Conservation (phyloP, 2,797 vertebrate species). For the Natrix natrix region DNA sequence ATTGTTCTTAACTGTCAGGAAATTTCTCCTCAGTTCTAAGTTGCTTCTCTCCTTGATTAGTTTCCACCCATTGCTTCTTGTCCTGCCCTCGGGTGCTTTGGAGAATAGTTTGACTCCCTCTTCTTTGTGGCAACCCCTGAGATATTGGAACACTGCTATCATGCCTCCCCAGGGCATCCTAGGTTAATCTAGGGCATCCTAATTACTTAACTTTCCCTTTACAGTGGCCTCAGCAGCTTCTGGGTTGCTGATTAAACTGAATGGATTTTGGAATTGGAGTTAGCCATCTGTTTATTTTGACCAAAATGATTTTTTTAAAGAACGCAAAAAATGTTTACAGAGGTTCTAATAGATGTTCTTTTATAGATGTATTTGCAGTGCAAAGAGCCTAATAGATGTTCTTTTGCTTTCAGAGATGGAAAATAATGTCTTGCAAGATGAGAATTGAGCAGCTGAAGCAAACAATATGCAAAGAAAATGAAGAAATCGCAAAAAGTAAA, state of each 20-base stretch:
- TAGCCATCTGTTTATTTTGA: not conserved
- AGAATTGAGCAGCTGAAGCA: conserved; percentile 93
- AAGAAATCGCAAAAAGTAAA: conserved; percentile 88
- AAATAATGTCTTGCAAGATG: conserved; percentile 97
- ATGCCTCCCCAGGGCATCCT: no score
- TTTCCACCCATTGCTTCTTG: no score
- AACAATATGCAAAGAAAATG: conserved; percentile 85
- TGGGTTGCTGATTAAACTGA: not conserved
- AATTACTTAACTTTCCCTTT: not conserved
- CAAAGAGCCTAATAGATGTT: conserved; percentile 41
- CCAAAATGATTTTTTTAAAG: conserved; percentile 1
- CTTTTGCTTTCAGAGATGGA: conserved; percentile 86
- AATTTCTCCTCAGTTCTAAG: no score
- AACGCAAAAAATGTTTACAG: not conserved
- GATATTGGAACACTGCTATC: no score
- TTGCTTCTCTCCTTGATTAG: no score
- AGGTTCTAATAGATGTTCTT: conserved; percentile 43
- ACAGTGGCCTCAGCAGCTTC: not conserved
- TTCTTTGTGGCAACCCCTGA: no score
- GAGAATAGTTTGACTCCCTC: no score
- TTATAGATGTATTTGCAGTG: not conserved
- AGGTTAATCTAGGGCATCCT: not conserved
- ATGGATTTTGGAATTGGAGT: not conserved
- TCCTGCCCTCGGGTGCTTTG: no score
- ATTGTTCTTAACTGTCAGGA: no score